Evolutionary conservation across 2,888 invertebrate genomes (phyloP).

Genomic region (Ischnus inquisitorius): DNA sequence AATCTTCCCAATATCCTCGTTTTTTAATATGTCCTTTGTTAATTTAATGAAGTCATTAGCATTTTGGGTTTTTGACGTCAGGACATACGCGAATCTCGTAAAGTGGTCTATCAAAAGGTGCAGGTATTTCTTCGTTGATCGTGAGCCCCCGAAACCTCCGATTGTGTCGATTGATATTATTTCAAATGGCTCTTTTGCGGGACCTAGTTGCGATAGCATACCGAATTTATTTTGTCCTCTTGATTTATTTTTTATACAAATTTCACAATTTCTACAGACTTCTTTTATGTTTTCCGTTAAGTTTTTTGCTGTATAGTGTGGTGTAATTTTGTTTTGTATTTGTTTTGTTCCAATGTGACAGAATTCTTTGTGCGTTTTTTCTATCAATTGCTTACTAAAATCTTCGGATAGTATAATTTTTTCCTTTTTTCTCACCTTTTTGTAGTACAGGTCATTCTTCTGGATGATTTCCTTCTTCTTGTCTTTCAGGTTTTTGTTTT

Average conservation of each 20-base stretch:
- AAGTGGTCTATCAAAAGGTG: not conserved
- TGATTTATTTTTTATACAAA: no score
- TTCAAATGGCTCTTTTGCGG: not conserved
- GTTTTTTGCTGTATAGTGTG: not conserved
- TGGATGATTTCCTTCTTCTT: not conserved
- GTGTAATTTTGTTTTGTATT: not conserved
- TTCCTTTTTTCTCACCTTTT: not conserved
- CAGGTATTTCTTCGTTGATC: conserved; percentile 2
- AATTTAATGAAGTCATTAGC: no score
- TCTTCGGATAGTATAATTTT: not conserved
- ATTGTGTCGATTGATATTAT: not conserved
- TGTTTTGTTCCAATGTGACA: not conserved
- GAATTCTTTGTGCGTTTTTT: not conserved
- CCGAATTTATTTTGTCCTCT: not conserved
- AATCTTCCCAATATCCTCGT: no score
- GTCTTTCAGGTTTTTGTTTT: no score
- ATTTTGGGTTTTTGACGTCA: not conserved
- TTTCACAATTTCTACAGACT: no score
- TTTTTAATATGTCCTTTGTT: no score
- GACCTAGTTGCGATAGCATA: not conserved
- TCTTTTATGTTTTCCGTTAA: no score
- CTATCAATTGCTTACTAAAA: not conserved
- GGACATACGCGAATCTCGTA: not conserved
- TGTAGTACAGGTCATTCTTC: not conserved
- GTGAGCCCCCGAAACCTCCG: not conserved